A percentile compares a stretch with the other conserved stretches of the same genome.
Evolutionary conservation across 1,140 invertebrate species (phyloP).

Genomic region (Drosophila punjabiensis): DNA sequence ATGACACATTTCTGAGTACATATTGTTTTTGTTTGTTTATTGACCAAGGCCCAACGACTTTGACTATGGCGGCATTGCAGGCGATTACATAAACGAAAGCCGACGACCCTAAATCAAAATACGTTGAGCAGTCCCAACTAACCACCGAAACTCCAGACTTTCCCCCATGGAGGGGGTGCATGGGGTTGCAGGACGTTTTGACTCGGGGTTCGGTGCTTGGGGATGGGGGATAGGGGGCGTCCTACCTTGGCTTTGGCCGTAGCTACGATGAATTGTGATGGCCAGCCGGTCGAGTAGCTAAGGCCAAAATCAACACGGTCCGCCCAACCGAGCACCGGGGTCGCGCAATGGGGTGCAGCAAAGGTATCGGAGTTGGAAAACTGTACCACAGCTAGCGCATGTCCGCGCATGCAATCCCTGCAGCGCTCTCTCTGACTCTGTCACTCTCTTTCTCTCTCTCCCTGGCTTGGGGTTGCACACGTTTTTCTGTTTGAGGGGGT

Average conservation of each 20-base stretch:
- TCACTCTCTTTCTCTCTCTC: slow-evolving; percentile 24
- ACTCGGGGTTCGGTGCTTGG: background rate
- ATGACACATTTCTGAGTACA: slow-evolving; percentile 63
- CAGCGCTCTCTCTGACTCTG: slow-evolving; percentile 22
- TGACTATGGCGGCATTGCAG: slow-evolving; percentile 25
- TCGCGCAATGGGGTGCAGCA: background rate
- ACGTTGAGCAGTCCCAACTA: slow-evolving; percentile 61
- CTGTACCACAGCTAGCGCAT: slow-evolving; percentile 79
- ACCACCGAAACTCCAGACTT: slow-evolving; percentile 40
- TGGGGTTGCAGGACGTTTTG: slow-evolving; percentile 8
- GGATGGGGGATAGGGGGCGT: background rate
- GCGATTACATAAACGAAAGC: slow-evolving; percentile 72
- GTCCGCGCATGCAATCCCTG: slow-evolving; percentile 63
- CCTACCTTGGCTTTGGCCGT: slow-evolving; percentile 68
- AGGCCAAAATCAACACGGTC: slow-evolving; percentile 64
- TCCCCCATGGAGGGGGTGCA: background rate
- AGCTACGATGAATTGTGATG: slow-evolving; percentile 50
- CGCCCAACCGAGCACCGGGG: background rate
- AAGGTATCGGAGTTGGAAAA: slow-evolving; percentile 65
- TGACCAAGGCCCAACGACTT: slow-evolving; percentile 48
- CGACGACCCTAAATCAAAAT: slow-evolving; percentile 76
- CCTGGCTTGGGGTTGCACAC: slow-evolving; percentile 47
- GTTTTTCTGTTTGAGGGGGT: slow-evolving; percentile 53
- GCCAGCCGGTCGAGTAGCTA: slow-evolving; percentile 55
- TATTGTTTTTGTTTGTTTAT: slow-evolving; percentile 36